Base-by-base conservation (phyloP, 2,113 vertebrate species). In the Ramphastos sulfuratus region DNA sequence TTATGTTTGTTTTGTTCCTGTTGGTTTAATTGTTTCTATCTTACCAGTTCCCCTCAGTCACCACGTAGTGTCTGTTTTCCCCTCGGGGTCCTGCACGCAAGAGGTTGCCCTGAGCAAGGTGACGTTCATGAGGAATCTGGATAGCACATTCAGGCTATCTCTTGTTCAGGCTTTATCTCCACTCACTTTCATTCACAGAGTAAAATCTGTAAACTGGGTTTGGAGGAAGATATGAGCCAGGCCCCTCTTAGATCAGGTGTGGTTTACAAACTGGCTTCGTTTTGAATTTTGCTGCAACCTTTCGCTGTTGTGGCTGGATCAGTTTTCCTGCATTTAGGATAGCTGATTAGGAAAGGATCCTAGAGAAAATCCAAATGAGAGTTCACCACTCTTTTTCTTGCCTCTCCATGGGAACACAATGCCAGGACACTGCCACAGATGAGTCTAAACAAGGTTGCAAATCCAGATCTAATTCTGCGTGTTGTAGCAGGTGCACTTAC, bases 1-100 rank as follows among this genome's bases (percentile, higher is more conserved):
- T 96, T 74, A 79, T 95, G 95, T 97, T 75, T 91, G 92, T 97
- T 97, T 83, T 83, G 79, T 92, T 93, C 55, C 70, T 81, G 77
- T 84, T 91, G 87, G 94, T 95, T 86, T 77, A 84, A 87, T 75
- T 92, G 96, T 97, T 96, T 84, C 65, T 55, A 82, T 89, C 81
- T 90, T 78, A 84, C 59, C 86, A 81, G 82, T 67, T 95, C 79
- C 92, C 64, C 82, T 33, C 27, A 67, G 73, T 93, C 95, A 80
- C 87, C 79, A 27, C 46, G 56, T 94, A 75, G 56, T 87, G 93
- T 96, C 90, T 96, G 89, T 95, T 88, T 90, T 78, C 54, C 87
- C 78, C 76, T 31, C 64, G 77, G 93, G 70, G 55, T 85, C 39
- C 56, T 91, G 91, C 91, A 87, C 16, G 4, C 66, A 72, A 78